Base-by-base conservation (phyloP, 1,140 invertebrate species). In the Aporrectodea caliginosa region DNA sequence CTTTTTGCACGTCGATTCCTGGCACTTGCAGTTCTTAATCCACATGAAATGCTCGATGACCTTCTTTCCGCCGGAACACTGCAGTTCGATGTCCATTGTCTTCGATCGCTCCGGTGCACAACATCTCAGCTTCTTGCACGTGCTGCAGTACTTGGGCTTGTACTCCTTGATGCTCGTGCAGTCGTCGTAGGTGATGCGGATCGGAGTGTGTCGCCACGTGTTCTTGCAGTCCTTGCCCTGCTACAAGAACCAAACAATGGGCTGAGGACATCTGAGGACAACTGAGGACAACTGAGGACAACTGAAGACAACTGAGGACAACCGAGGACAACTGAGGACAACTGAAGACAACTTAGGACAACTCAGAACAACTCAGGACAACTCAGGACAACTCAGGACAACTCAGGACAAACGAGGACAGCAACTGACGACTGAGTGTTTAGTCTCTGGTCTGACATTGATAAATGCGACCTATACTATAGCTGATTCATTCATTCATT, bases 141-240 rank as follows among this genome's bases (percentile, higher is more conserved):
- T 86, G 33, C 91, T 92, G 82, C 92, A 93, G 81, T 90, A 90
- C 83, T 92, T 92, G 0, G 92, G 91, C 33, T 90, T 89, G 87
- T 90, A 92, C 6, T 89, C 86, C 79, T 91, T 90, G 69, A 90
- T 88, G 83, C 92, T 92, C 1, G 90, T 84, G 85, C 92, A 93
- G 69, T 91, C 90, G 29, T 91, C 91, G 78, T 92, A 89, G 0
- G 89, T 88, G 14, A 92, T 87, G 68, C 90, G 88, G 0, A 91
- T 87, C 14, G 90, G 88, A 29, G 88, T 86, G 29, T 89, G 83
- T n/a, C 90, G 88, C 79, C 91, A 89, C 1, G 92, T 92, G 16
- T 91, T 91, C 75, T 92, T 91, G 85, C 92, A 93, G 84, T 91
- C 90, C 83, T 91, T 91, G 1, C 90, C 90, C 81, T 90, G 91